Conservation (phyloP, 2,113 vertebrate genomes). For the Syrmaticus mikado region DNA sequence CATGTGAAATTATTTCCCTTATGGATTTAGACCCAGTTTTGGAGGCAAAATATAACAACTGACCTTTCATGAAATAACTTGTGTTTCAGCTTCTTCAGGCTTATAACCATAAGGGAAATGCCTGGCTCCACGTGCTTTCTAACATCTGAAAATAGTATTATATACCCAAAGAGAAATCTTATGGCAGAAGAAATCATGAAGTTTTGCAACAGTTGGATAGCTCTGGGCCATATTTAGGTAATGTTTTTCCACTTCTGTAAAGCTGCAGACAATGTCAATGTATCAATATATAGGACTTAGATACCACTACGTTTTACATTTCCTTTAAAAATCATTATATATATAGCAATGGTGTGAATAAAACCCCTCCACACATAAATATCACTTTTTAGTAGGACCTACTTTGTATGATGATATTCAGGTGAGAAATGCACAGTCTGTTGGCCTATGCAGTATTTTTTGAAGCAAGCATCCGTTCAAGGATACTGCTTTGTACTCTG, state of each 20-base stretch:
- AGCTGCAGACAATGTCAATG: background rate
- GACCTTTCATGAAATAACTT: conserved; percentile 29
- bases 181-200: background rate
- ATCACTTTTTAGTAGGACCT: background rate
- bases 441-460: background rate
- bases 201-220: background rate
- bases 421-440: background rate
- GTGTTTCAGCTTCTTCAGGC: conserved; percentile 29
- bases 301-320: background rate
- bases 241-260: background rate
- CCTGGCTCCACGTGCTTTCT: background rate
- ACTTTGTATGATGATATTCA: background rate
- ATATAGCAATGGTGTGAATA: background rate
- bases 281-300: background rate
- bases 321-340: background rate
- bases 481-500: background rate
- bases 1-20: conserved; percentile 21
- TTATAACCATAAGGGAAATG: background rate
- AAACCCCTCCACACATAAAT: background rate
- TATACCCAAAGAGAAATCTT: background rate
- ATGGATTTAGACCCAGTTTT: conserved; percentile 17
- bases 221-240: background rate
- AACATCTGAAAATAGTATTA: background rate
- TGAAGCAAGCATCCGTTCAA: background rate
- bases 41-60: conserved; percentile 13